These are phyloP conservation scores for Phthorimaea operculella DNA, from an alignment of 1,140 invertebrate genomes.

Conservation along the genomic window DNA sequence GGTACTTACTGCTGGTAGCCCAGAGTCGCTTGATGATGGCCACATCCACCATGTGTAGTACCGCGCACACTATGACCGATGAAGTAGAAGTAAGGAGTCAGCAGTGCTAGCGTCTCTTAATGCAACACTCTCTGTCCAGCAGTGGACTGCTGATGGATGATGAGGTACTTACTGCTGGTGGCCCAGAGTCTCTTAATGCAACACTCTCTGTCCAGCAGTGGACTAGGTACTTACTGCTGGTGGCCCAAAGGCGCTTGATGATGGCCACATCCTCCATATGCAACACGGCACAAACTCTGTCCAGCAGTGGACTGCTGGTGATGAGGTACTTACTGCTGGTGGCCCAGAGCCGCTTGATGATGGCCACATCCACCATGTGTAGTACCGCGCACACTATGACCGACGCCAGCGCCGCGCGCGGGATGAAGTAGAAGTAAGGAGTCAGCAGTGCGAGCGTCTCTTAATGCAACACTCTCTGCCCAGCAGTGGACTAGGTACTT, in stretches of 20 bases:
- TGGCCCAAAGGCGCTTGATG: too few species aligned
- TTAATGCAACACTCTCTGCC: conserved; percentile 78
- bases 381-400: too few species aligned
- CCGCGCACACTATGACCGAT: conserved; percentile 89
- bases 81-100: conserved; percentile 86
- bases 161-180: conserved; percentile 77
- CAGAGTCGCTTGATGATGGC: conserved; percentile 82
- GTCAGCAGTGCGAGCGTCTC: conserved; percentile 79
- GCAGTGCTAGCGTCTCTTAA: conserved; percentile 75
- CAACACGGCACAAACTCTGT: too few species aligned
- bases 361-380: conserved; percentile 84
- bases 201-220: too few species aligned
- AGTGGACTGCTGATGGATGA: conserved; percentile 81
- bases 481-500: too few species aligned
- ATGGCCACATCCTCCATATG: too few species aligned
- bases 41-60: conserved; percentile 86
- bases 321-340: too few species aligned
- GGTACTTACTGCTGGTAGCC: conserved; percentile 77
- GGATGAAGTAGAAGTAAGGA: conserved; percentile 82
- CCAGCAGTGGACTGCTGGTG: too few species aligned
- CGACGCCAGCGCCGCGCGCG: conserved; percentile 86
- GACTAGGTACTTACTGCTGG: too few species aligned
- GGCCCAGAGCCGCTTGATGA: too few species aligned
- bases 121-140: conserved; percentile 80
- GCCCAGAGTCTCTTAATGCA: conserved; percentile 85